phyloP scores from a whole-genome alignment of 2,113 vertebrate species.

The Podocnemis expansa region DNA sequence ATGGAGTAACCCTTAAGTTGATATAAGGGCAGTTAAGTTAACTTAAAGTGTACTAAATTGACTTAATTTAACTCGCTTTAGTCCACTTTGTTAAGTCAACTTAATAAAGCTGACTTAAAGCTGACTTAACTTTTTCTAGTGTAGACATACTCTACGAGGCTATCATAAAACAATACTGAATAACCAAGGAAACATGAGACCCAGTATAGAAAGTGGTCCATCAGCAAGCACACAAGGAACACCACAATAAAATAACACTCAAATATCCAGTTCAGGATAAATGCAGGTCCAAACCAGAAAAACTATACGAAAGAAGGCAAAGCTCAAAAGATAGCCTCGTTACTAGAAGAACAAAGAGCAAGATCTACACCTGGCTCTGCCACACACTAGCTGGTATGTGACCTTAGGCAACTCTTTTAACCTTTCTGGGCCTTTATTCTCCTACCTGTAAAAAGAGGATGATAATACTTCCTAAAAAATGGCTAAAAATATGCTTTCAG shows the following conservation, averaged over 20 bases:
- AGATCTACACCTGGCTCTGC: conserved; percentile 33
- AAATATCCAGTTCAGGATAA: background rate
- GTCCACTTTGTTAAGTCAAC: too few relatives aligned
- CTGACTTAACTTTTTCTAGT: too few relatives aligned
- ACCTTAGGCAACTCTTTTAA: background rate
- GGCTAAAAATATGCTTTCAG: background rate
- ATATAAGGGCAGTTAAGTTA: too few relatives aligned
- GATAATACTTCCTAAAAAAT: background rate
- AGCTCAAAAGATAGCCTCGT: conserved; percentile 11
- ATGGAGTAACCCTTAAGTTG: too few relatives aligned
- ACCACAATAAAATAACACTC: background rate
- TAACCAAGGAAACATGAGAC: background rate
- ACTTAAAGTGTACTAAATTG: too few relatives aligned
- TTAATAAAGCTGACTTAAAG: too few relatives aligned
- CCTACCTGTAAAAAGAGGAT: background rate
- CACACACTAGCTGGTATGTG: background rate
- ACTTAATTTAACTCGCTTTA: too few relatives aligned
- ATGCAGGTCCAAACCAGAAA: background rate
- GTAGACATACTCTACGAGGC: too few relatives aligned
- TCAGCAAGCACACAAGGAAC: background rate
- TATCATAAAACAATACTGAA: background rate
- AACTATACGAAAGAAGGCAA: background rate
- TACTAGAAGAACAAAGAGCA: background rate
- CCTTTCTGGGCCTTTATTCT: background rate
- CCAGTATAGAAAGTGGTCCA: background rate